Conservation (phyloP, 2,888 invertebrate species). For the Griposia aprilina region DNA sequence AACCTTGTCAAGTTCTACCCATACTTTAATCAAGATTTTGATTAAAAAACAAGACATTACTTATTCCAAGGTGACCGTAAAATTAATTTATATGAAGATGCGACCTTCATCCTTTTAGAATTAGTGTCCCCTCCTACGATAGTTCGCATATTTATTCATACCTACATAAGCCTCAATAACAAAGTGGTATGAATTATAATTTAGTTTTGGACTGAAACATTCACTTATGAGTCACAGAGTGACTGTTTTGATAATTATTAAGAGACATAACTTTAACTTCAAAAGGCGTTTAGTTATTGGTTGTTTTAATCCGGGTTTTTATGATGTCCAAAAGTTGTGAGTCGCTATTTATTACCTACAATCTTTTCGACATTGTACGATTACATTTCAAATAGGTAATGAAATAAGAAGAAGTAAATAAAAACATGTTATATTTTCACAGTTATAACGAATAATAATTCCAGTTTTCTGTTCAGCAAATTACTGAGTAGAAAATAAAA, state of each 20-base stretch:
- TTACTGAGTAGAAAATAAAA: no score
- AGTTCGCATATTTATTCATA: conserved; percentile 54
- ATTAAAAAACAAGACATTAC: conserved; percentile 11
- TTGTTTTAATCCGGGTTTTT: conserved; percentile 35
- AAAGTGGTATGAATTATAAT: conserved; percentile 44
- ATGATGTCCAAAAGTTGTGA: conserved; percentile 18
- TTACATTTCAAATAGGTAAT: neutral
- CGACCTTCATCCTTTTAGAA: conserved; percentile 60
- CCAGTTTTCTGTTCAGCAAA: no score
- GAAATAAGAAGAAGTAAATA: neutral
- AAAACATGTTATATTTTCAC: neutral
- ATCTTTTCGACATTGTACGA: neutral
- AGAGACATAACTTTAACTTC: conserved; percentile 29
- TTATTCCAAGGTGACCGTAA: conserved; percentile 42
- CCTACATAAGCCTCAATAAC: conserved; percentile 4
- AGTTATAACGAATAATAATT: no score
- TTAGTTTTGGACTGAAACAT: conserved; percentile 56
- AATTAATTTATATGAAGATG: conserved; percentile 42
- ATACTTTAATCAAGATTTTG: neutral
- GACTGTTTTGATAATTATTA: conserved; percentile 43
- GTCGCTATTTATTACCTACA: no score
- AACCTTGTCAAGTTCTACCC: neutral
- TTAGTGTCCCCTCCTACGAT: conserved; percentile 63
- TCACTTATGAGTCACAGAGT: conserved; percentile 47
- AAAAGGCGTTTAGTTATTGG: conserved; percentile 40